A percentile compares a stretch with the other conserved stretches of the same genome.
phyloP scores from a whole-genome alignment of 37 sponge, comb jelly and placozoan genomes.

The Oopsacas minuta region DNA sequence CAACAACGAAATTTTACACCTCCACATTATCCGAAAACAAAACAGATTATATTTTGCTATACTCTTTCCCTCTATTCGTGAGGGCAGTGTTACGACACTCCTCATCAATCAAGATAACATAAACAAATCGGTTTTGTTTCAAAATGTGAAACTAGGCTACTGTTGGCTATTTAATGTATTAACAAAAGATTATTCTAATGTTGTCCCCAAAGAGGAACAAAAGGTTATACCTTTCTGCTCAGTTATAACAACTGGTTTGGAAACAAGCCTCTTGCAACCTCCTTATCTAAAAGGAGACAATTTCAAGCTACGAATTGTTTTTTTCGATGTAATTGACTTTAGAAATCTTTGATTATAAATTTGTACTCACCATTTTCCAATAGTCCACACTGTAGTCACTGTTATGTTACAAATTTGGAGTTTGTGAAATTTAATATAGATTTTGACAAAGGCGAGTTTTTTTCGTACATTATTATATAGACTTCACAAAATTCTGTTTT shows the following conservation, averaged over 20 bases:
- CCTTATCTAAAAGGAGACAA: neutral
- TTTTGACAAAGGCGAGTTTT: too few relatives aligned
- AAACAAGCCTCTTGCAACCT: neutral
- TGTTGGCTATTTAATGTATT: neutral
- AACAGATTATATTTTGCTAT: neutral
- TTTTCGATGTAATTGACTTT: too few relatives aligned
- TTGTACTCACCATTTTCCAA: too few relatives aligned
- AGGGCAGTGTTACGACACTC: neutral
- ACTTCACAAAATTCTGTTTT: too few relatives aligned
- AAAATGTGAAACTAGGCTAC: neutral
- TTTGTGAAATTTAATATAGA: too few relatives aligned
- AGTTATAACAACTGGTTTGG: neutral
- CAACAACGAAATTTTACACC: neutral
- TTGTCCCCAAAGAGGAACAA: neutral
- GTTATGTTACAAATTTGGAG: too few relatives aligned
- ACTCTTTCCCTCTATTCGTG: neutral
- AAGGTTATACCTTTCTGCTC: neutral
- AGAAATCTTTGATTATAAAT: too few relatives aligned
- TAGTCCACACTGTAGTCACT: too few relatives aligned
- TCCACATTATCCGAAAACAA: neutral
- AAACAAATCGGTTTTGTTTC: neutral
- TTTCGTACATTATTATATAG: too few relatives aligned
- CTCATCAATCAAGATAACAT: neutral
- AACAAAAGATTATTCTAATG: neutral
- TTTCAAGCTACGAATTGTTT: too few relatives aligned